phyloP scores from a whole-genome alignment of 1,140 invertebrate species.

The Magallana angulata region DNA sequence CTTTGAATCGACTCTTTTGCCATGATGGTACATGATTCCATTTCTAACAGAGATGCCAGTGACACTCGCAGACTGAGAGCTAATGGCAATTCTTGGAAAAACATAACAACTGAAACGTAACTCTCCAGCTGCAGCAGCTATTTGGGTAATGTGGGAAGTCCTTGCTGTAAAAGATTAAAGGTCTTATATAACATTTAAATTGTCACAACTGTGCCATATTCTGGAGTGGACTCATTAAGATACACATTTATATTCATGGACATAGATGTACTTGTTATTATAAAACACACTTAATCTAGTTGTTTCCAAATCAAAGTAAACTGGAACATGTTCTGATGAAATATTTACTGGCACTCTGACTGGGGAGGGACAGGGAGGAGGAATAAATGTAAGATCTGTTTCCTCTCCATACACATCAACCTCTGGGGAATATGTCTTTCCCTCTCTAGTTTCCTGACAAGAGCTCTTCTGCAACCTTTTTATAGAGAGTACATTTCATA shows the following conservation, averaged over 20 bases:
- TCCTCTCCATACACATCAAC: not conserved
- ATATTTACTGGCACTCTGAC: not conserved
- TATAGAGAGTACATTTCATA: not conserved
- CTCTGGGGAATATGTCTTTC: not conserved
- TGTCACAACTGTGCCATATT: too few relatives aligned
- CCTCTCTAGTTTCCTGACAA: not conserved
- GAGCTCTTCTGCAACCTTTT: not conserved
- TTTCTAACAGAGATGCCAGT: slow-evolving; percentile 36
- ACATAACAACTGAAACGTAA: slow-evolving; percentile 35
- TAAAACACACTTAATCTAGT: not conserved
- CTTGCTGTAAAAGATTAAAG: slow-evolving; percentile 35
- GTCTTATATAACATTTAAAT: too few relatives aligned
- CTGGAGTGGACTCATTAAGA: too few relatives aligned
- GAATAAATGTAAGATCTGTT: not conserved
- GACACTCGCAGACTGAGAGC: slow-evolving; percentile 2
- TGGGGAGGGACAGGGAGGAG: not conserved
- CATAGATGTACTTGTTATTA: too few relatives aligned
- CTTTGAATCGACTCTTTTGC: slow-evolving; percentile 24
- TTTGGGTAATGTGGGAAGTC: slow-evolving; percentile 45
- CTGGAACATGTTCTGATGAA: not conserved
- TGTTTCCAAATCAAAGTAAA: slow-evolving; percentile 15
- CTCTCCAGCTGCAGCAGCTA: slow-evolving; percentile 45
- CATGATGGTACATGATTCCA: slow-evolving; percentile 22
- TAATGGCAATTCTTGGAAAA: slow-evolving; percentile 25
- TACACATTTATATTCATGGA: too few relatives aligned